Percentiles rank a stretch among this genome's conserved stretches.
Conservation (phyloP, 1,140 invertebrate species). For the Orius laevigatus region DNA sequence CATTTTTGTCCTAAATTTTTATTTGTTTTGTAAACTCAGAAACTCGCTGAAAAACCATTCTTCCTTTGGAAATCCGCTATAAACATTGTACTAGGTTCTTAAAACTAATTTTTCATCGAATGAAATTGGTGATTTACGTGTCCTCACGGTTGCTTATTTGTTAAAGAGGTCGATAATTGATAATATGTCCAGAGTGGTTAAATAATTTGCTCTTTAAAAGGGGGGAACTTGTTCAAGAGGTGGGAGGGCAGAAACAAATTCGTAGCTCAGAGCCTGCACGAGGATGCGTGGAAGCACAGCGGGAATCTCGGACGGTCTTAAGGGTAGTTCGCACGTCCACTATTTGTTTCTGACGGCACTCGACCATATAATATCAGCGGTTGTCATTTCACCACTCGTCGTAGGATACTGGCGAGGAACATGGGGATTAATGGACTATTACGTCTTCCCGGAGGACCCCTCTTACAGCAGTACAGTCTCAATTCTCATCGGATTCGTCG, state of each 20-base stretch:
- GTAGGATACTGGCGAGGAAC: conserved; percentile 74
- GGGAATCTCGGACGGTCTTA: conserved; percentile 23
- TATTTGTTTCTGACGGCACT: conserved; percentile 44
- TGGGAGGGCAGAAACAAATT: conserved; percentile 5
- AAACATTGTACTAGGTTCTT: no score
- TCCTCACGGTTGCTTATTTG: background rate
- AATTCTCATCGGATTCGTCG: conserved; percentile 44
- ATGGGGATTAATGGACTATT: conserved; percentile 59
- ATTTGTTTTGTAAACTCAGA: no score
- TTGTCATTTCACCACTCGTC: conserved; percentile 57
- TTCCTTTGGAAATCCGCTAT: no score
- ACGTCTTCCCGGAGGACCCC: conserved; percentile 41
- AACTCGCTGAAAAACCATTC: no score
- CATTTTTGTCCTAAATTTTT: no score
- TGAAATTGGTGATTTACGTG: no score
- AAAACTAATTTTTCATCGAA: no score
- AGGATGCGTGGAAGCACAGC: conserved; percentile 24
- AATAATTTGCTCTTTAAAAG: conserved; percentile 1
- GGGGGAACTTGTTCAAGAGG: conserved; percentile 5
- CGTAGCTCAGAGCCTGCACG: conserved; percentile 1
- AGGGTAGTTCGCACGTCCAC: conserved; percentile 27
- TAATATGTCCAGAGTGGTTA: conserved; percentile 1
- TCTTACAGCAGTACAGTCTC: conserved; percentile 45
- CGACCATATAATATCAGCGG: conserved; percentile 51
- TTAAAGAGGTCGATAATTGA: background rate